These are phyloP conservation scores for Pentamera pediparva DNA, from an alignment of 53 echinoderm and acorn worm species.

Conservation along the genomic window DNA sequence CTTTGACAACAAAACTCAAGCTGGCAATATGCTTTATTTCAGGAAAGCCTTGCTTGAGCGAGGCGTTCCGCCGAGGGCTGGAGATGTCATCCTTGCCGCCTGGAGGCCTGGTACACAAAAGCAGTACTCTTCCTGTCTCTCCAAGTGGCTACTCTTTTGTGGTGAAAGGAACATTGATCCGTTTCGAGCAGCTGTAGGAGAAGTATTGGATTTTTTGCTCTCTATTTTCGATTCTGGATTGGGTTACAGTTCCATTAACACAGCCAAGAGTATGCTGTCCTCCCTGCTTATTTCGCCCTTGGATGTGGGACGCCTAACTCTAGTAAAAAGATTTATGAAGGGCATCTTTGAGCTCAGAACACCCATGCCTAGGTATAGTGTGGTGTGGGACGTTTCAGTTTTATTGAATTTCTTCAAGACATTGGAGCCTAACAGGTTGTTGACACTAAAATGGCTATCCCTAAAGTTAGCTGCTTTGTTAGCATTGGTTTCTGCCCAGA, in stretches of 20 bases:
- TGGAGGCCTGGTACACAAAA: neutral
- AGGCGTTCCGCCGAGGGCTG: neutral
- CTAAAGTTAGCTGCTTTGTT: neutral
- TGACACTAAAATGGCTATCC: neutral
- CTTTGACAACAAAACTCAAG: neutral
- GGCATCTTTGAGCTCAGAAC: conserved; percentile 32
- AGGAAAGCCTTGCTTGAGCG: neutral
- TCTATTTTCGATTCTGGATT: neutral
- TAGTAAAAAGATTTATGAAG: conserved; percentile 24
- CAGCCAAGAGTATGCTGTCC: conserved; percentile 35
- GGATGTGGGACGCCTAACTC: neutral
- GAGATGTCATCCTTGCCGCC: neutral
- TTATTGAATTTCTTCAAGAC: conserved; percentile 6
- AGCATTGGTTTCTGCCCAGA: neutral
- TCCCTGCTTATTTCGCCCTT: conserved; percentile 13
- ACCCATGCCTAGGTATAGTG: conserved; percentile 14
- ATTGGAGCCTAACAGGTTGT: conserved; percentile 7
- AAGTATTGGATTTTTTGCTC: neutral
- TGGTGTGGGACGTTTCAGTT: conserved; percentile 26
- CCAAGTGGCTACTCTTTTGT: conserved; percentile 26
- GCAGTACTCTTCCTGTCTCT: neutral
- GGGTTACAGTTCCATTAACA: conserved; percentile 21
- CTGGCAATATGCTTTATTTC: conserved; percentile 6
- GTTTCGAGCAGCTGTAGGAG: neutral
- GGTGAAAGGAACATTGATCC: conserved; percentile 22